Percentiles rank a stretch among this genome's conserved stretches.
These are phyloP conservation scores for Dusona sp. DNA, from an alignment of 2,888 invertebrate species.

Conservation along the genomic window DNA sequence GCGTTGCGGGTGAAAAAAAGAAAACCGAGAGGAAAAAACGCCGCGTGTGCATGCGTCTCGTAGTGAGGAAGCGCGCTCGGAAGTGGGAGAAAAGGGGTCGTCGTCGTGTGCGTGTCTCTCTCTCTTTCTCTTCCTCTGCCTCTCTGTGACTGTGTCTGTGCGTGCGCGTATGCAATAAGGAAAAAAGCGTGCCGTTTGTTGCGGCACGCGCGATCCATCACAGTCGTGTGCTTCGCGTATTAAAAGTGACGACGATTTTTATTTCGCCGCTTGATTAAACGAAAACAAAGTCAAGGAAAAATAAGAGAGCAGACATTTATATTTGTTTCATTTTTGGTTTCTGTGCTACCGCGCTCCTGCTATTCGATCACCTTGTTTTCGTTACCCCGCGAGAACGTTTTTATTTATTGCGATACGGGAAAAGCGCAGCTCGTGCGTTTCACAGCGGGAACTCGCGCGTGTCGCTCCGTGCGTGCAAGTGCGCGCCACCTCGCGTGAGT, in stretches of 20 bases:
- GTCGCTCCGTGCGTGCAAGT: constrained; percentile 37
- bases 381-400: neutral
- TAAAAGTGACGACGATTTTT: constrained; percentile 11
- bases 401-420: neutral
- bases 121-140: neutral
- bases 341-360: neutral
- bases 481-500: constrained; percentile 57
- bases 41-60: constrained; percentile 49
- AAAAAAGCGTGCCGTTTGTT: constrained; percentile 57
- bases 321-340: neutral
- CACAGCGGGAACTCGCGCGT: constrained; percentile 37
- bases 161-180: constrained; percentile 44
- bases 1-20: constrained; percentile 23
- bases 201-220: constrained; percentile 57
- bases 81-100: constrained; percentile 18
- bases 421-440: constrained; percentile 12
- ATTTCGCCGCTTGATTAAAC: constrained; percentile 3
- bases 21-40: constrained; percentile 27
- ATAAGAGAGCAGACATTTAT: neutral
- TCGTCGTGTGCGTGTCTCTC: constrained; percentile 19
- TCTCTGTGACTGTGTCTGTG: neutral
- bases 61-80: constrained; percentile 14
- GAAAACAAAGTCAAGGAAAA: neutral
- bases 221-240: constrained; percentile 33
- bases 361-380: neutral